These are phyloP conservation scores for Nannoperca australis DNA, from an alignment of 2,797 vertebrate species.

Conservation along the genomic window DNA sequence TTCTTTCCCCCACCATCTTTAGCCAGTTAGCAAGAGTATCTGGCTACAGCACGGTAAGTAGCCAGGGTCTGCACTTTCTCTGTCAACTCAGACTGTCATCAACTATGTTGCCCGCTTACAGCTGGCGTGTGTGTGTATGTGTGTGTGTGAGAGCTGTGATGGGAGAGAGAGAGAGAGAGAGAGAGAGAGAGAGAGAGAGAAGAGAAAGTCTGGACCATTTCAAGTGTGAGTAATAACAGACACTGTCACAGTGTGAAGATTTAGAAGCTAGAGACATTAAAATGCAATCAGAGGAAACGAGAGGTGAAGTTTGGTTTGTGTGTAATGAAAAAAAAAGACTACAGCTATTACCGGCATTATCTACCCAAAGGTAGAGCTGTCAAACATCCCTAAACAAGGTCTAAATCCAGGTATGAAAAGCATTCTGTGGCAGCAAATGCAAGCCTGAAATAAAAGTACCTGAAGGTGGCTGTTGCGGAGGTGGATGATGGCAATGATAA, in stretches of 20 bases:
- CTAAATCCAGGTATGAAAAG: conserved; percentile 44
- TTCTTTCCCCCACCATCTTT: conserved; percentile 28
- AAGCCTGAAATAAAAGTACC: conserved; percentile 58
- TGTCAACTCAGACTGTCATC: conserved; percentile 39
- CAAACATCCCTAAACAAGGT: conserved; percentile 49
- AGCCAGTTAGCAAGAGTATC: conserved; percentile 41
- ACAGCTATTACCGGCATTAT: neutral
- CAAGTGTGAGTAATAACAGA: conserved; percentile 66
- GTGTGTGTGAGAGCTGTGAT: no score
- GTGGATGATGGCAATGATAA: conserved; percentile 64
- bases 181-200: conserved; percentile 1
- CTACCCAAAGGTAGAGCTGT: conserved; percentile 23
- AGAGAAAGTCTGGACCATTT: conserved; percentile 57
- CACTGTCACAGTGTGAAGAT: conserved; percentile 32
- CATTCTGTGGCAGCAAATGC: neutral
- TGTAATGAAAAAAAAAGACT: conserved; percentile 2
- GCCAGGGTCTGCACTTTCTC: conserved; percentile 56
- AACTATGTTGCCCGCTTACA: conserved; percentile 41
- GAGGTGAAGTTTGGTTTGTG: conserved; percentile 7
- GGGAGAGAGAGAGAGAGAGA: conserved; percentile 24
- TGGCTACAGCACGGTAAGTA: conserved; percentile 37
- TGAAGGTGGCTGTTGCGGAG: conserved; percentile 55
- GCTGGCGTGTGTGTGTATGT: conserved; percentile 30
- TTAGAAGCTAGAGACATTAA: conserved; percentile 58
- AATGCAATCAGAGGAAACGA: conserved; percentile 41